Base-by-base conservation (phyloP, 2,888 invertebrate species). In the Megastigmus dorsalis region DNA sequence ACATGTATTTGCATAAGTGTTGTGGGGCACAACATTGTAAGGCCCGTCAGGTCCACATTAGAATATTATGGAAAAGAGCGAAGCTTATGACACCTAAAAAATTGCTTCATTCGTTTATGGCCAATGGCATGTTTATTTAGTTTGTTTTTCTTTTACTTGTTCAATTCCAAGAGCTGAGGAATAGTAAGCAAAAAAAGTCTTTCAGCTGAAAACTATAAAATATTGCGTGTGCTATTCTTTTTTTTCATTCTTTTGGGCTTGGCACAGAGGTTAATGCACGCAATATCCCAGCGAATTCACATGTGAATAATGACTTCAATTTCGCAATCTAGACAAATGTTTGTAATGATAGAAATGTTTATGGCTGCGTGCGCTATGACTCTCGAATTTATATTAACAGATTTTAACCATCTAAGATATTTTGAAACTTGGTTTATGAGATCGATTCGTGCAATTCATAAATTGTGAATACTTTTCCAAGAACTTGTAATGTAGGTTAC, bases 11-110 rank as follows among this genome's bases (percentile, higher is more conserved):
- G 28, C 63, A 59, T 52, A 36, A 18, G 28, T 26, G 9, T 4
- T 15, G n/a, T n/a, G n/a, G n/a, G 18, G 36, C 13, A 38, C 15
- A 28, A 23, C 9, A 67, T 57, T 68, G 26, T 57, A 60, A 57
- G 33, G 45, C 52, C 26, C 36, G 59, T 20, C 60, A 15, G 30
- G 48, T 26, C 7, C 36, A 7, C 41, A 43, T 54, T 62, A 43
- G 60, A 48, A 23, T 38, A 63, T 48, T 36, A 55, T 38, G 63
- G 7, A 52, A 59, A 30, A 60, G 13, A 36, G 18, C 36, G 33
- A 55, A 55, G 38, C 18, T 66, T 66, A 52, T 60, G 59, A 60
- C 63, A 57, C 48, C 48, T 71, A 54, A 70, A 62, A 62, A 54
- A 70, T 54, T 62, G 62, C 20, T 23, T 10, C 23, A 26, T 45